Conservation (phyloP, 2,113 vertebrate genomes). For the Malurus alboscapulatus region DNA sequence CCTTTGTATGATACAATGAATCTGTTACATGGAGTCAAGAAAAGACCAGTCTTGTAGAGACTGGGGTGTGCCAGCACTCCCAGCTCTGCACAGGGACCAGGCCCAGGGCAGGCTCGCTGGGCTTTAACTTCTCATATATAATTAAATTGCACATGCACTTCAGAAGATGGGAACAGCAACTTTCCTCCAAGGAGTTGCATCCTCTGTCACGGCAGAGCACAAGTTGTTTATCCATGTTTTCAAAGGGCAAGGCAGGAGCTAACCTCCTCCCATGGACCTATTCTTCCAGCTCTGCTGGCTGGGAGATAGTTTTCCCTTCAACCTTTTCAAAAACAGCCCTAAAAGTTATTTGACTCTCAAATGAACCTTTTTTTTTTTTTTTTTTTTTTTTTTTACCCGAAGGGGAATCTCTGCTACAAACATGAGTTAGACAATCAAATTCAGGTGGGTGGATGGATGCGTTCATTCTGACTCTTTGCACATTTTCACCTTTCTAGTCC, state of each 20-base stretch:
- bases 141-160: background rate
- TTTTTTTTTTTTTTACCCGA: background rate
- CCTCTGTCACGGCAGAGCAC: background rate
- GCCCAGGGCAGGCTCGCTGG: background rate
- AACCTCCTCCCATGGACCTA: background rate
- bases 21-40: background rate
- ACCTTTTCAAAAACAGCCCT: background rate
- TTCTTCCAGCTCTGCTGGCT: background rate
- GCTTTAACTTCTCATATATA: background rate
- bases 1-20: background rate
- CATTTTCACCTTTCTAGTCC: background rate
- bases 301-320: background rate
- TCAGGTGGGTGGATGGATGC: background rate
- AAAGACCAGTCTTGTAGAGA: background rate
- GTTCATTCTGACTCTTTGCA: background rate
- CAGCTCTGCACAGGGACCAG: background rate
- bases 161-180: background rate
- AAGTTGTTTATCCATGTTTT: background rate
- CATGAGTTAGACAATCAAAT: background rate
- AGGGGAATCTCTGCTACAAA: background rate
- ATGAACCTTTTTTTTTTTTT: background rate
- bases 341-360: background rate
- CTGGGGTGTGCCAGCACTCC: background rate
- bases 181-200: background rate
- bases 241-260: background rate